Conservation (phyloP, 2,113 vertebrate species). For the Zootoca vivipara region DNA sequence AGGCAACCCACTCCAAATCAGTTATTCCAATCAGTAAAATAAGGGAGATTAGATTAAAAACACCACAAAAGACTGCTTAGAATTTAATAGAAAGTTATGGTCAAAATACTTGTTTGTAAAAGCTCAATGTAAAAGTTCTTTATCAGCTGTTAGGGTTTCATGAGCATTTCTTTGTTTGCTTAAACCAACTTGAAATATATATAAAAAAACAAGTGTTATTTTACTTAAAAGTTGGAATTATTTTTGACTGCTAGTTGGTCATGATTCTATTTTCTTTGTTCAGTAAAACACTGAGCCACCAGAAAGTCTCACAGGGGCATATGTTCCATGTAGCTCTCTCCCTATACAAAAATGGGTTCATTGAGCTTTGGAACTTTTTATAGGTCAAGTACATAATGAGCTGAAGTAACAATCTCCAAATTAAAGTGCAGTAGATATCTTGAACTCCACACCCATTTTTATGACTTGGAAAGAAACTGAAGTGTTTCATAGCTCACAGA, state of each 20-base stretch:
- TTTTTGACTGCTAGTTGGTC: not conserved
- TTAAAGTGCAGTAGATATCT: constrained; percentile 60
- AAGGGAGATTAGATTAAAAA: not conserved
- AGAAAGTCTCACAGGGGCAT: constrained; percentile 37
- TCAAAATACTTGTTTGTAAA: not conserved
- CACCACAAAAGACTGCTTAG: not conserved
- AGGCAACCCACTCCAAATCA: not conserved
- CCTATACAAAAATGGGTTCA: constrained; percentile 69
- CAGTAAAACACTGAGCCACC: not conserved
- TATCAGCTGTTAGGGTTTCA: not conserved
- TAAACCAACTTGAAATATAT: not conserved
- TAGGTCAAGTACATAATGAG: constrained; percentile 52
- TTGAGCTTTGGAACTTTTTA: constrained; percentile 58
- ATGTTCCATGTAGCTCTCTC: constrained; percentile 69
- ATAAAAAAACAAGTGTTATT: not conserved
- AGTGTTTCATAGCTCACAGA: constrained; percentile 69
- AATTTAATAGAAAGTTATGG: not conserved
- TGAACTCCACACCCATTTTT: constrained; percentile 59
- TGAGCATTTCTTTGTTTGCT: not conserved
- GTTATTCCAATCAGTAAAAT: not conserved
- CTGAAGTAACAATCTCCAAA: constrained; percentile 51
- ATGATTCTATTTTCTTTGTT: not conserved
- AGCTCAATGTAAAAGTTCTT: not conserved
- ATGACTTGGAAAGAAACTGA: constrained; percentile 60
- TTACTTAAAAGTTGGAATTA: not conserved